Base-by-base conservation (phyloP, 2,113 vertebrate genomes). In the Loxodonta africana region DNA sequence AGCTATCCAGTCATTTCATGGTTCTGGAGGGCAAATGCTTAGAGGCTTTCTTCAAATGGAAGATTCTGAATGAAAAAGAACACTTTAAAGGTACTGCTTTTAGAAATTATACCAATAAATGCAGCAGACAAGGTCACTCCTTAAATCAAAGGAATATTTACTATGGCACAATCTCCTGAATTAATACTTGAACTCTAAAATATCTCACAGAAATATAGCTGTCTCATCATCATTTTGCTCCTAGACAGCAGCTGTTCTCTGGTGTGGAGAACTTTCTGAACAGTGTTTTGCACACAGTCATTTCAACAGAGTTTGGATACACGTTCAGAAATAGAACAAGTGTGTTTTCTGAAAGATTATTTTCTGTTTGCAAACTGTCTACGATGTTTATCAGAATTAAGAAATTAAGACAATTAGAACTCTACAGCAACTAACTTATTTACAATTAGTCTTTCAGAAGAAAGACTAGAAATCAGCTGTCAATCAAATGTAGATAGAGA, bases 401-500 rank as follows among this genome's bases (percentile, higher is more conserved):
- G 78, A 90, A 90, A 65, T 78, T 23, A 90, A 84, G 73, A 83
- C 10, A 53, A 41, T 20, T 30, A 41, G 1, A 84, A 12, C 11
- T 91, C 21, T 71, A 44, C 10, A 44, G 33, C 63, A 78, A 74
- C 33, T n/a, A 65, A 86, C 18, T 78, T 87, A 92, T 63, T 92
- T 87, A 92, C 33, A 81, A 53, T 53, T 87, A 41, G 4, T 85
- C 65, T 60, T 21, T 33, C n/a, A 92, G 62, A 85, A 60, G 46
- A 88, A 90, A 94, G 15, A 37, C 28, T 73, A 83, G 48, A 88
- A 97, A 94, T 11, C 15, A 96, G 86, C 0, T 88, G 6, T 25
- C 60, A 96, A 82, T 5, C 69, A 90, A 60, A 91, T 95, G 30
- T 21, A 91, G 88, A 26, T 3, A 83, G 88, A 23, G 93, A 96